These are phyloP conservation scores for Sylvicola cinctus DNA, from an alignment of 2,888 invertebrate species.

Conservation along the genomic window DNA sequence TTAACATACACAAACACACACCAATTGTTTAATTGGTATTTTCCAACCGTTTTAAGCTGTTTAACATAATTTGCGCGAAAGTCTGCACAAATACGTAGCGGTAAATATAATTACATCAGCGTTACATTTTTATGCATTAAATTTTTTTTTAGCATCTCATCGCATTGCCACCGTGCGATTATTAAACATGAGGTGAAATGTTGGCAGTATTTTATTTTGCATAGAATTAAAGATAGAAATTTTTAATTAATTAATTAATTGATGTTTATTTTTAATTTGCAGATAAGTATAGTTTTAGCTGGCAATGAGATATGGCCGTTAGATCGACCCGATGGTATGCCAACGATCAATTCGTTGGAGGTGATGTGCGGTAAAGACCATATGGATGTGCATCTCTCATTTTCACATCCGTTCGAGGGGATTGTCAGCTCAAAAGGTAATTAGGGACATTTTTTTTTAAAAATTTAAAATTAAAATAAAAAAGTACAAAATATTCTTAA, in stretches of 20 bases:
- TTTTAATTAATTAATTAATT: not conserved
- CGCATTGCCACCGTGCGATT: not conserved
- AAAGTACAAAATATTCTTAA: too few species aligned
- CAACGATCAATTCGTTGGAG: conserved; percentile 73
- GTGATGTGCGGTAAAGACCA: conserved; percentile 93
- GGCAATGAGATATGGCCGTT: conserved; percentile 71
- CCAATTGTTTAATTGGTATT: too few species aligned
- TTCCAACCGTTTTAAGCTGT: too few species aligned
- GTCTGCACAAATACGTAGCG: too few species aligned
- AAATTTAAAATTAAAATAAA: not conserved
- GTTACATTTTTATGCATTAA: not conserved
- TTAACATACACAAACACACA: too few species aligned
- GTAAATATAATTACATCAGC: too few species aligned
- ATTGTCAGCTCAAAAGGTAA: conserved; percentile 75
- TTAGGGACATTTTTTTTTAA: not conserved
- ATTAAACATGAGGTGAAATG: not conserved
- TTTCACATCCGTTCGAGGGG: conserved; percentile 81
- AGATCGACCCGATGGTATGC: conserved; percentile 76
- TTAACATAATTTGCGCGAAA: too few species aligned
- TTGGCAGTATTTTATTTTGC: too few species aligned
- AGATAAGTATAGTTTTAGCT: conserved; percentile 28
- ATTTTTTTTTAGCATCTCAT: not conserved
- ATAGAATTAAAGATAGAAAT: not conserved
- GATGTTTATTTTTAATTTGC: conserved; percentile 10
- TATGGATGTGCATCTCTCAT: conserved; percentile 84